Base-by-base conservation (phyloP, 2,797 vertebrate species). In the Macroramphosus scolopax region DNA sequence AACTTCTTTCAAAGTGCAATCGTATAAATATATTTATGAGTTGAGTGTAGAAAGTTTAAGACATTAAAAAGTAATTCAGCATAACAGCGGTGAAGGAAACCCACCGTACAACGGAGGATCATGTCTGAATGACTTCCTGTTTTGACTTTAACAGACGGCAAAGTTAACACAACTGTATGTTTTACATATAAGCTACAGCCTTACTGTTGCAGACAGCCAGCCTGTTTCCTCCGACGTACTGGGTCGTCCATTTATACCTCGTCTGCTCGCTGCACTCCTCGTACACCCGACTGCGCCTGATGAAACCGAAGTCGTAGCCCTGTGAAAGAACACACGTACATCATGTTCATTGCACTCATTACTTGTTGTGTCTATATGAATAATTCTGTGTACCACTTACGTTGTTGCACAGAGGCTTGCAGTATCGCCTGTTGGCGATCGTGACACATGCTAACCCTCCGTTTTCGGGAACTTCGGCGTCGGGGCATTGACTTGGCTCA, bases 391-490 rank as follows among this genome's bases (percentile, higher is more conserved):
- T 8, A 3, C 1, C 6, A 32, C 81, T 51, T 68, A 92, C 90
- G 54, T 88, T 0, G 47, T 89, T 88, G 73, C 92, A 93, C 73
- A 94, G 68, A 17, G 92, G 89, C 76, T 93, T 93, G 85, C 93
- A 94, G 82, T 82, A 91, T 29, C 68, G 67, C 1, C 22, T 39
- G 0, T 11, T 5, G 1, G 8, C 30, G 0, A 75, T 13, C 1
- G 76, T 84, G 41, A 68, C 72, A 33, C 92, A 93, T 1, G 64
- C 69, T 41, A 93, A 35, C 0, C 90, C 91, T 5, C 91, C 90
- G 0, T 92, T 84, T 0, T 14, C 34, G 0, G 82, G 91, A 8
- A 82, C 75, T 6, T 36, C 2, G 0, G 88, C 78, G 0, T 5
- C 17, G 0, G 75, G 50, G 53, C 92, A 93, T 0, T 30, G 6